phyloP scores from a whole-genome alignment of 2,113 vertebrate species.

The Phycodurus eques region DNA sequence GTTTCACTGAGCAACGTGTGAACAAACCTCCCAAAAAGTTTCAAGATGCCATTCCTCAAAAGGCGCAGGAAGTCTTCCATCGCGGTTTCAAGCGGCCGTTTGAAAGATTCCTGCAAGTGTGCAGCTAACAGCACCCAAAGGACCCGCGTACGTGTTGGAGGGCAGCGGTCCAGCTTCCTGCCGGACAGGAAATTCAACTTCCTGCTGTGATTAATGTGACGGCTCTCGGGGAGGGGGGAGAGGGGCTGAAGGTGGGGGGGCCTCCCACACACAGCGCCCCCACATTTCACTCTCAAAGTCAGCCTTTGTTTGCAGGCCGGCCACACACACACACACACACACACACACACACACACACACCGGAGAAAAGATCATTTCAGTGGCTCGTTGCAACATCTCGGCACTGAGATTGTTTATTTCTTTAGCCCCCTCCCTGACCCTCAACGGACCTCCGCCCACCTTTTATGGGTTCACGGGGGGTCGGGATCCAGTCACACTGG shows the following conservation, averaged over 20 bases:
- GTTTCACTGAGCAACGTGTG: no score
- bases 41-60: no score
- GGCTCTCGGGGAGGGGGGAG: constrained; percentile 38
- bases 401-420: constrained; percentile 22
- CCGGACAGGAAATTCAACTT: constrained; percentile 69
- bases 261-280: constrained; percentile 50
- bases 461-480: constrained; percentile 32
- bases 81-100: no score
- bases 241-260: constrained; percentile 44
- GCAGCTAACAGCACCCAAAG: constrained; percentile 42
- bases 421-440: background rate
- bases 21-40: no score
- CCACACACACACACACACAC: constrained; percentile 8
- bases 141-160: constrained; percentile 42
- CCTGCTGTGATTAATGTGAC: constrained; percentile 69
- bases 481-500: constrained; percentile 59
- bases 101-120: no score
- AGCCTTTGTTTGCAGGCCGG: constrained; percentile 8
- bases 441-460: constrained; percentile 1
- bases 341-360: constrained; percentile 3
- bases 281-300: constrained; percentile 40
- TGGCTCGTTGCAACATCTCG: constrained; percentile 15
- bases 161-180: constrained; percentile 51
- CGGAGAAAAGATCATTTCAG: constrained; percentile 17
- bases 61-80: no score